Percentiles rank a stretch among this genome's conserved stretches.
These are phyloP conservation scores for Chelonus insularis DNA, from an alignment of 1,140 invertebrate species.

Conservation along the genomic window DNA sequence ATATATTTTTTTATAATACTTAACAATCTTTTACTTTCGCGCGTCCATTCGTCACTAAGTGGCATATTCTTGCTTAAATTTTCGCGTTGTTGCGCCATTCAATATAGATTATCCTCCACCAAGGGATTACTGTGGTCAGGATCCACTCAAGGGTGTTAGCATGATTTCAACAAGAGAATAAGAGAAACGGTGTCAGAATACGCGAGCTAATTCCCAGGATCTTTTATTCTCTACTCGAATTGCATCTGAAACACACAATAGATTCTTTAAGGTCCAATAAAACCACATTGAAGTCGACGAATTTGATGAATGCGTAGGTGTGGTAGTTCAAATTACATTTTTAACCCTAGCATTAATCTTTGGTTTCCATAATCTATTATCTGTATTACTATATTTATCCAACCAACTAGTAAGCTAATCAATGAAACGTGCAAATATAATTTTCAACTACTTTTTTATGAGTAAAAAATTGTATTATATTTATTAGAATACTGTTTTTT, in stretches of 20 bases:
- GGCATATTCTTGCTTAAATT: constrained; percentile 43
- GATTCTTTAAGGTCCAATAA: constrained; percentile 21
- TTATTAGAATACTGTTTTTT: too few species aligned
- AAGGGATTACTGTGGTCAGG: constrained; percentile 37
- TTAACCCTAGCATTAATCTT: background rate
- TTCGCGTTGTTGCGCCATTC: constrained; percentile 43
- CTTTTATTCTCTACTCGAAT: background rate
- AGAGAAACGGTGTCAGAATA: constrained; percentile 25
- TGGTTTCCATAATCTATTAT: too few species aligned
- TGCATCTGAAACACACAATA: constrained; percentile 1
- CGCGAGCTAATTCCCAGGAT: constrained; percentile 32
- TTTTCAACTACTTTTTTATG: background rate
- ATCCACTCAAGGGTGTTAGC: constrained; percentile 5
- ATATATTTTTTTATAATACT: background rate
- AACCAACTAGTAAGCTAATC: background rate
- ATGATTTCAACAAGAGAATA: background rate
- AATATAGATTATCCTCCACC: constrained; percentile 50
- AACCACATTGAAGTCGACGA: constrained; percentile 22
- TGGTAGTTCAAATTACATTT: constrained; percentile 25
- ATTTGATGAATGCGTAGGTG: constrained; percentile 6
- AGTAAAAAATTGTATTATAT: too few species aligned
- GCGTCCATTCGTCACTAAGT: constrained; percentile 34
- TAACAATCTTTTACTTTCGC: background rate
- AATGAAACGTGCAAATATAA: background rate
- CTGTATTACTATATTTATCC: too few species aligned